A percentile compares a stretch with the other conserved stretches of the same genome.
Conservation (phyloP, 64 coral and sea anemone species). For the Cladopsammia gracilis region DNA sequence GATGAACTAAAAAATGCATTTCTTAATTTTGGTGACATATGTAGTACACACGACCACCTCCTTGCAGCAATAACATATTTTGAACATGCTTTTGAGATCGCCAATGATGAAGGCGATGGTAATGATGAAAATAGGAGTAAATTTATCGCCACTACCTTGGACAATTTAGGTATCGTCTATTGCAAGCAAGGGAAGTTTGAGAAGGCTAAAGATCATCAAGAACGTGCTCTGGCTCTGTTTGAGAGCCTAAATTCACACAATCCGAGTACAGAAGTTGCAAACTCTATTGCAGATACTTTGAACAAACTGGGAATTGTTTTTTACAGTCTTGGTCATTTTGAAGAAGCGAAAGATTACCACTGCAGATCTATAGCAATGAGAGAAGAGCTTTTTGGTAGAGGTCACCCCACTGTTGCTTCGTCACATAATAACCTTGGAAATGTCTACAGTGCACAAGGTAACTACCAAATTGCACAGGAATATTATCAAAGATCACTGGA, state of each 20-base stretch:
- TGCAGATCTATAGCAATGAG: neutral
- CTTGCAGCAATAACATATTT: neutral
- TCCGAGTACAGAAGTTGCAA: neutral
- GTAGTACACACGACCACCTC: neutral
- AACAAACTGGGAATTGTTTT: slow-evolving; percentile 4
- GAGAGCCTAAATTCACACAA: neutral
- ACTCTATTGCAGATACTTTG: neutral
- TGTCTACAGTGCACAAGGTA: neutral
- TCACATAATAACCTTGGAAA: slow-evolving; percentile 1
- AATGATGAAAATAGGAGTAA: neutral
- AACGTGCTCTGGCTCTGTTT: neutral
- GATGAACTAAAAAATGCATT: neutral
- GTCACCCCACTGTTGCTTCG: neutral
- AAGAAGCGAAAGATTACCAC: neutral
- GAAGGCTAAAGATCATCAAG: neutral
- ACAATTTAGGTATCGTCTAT: neutral
- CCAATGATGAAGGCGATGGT: neutral
- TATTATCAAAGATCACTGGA: neutral
- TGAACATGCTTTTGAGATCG: neutral
- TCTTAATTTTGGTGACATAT: neutral
- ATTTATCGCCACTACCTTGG: neutral
- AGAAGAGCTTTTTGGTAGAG: neutral
- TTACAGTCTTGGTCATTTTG: neutral
- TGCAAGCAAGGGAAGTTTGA: neutral
- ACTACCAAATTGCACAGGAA: neutral